These are phyloP conservation scores for Podotricha telesiphe DNA, from an alignment of 2,888 invertebrate genomes.

Conservation along the genomic window DNA sequence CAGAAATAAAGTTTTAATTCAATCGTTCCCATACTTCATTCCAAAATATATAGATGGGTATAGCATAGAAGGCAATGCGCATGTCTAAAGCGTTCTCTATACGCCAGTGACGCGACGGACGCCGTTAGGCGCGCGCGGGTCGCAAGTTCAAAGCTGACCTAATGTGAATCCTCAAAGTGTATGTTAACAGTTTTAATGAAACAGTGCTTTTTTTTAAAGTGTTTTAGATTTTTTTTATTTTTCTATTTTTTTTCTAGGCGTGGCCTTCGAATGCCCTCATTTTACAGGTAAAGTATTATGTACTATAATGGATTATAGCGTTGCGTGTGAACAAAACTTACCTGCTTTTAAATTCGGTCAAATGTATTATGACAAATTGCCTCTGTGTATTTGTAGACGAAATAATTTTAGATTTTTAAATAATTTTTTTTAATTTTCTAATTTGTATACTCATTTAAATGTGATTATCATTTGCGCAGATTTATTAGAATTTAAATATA, in stretches of 20 bases:
- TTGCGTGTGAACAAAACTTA: slow-evolving; percentile 62
- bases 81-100: slow-evolving; percentile 59
- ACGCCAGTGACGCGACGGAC: slow-evolving; percentile 62
- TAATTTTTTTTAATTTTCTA: background rate
- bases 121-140: slow-evolving; percentile 62
- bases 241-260: slow-evolving; percentile 47
- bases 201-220: slow-evolving; percentile 28
- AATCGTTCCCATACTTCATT: slow-evolving; percentile 55
- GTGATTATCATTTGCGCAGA: too few species aligned
- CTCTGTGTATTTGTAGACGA: background rate
- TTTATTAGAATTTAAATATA: too few species aligned
- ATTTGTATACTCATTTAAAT: too few species aligned
- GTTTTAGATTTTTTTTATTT: slow-evolving; percentile 49
- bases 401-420: background rate
- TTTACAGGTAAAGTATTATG: slow-evolving; percentile 58
- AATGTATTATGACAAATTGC: slow-evolving; percentile 24
- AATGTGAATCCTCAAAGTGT: slow-evolving; percentile 62
- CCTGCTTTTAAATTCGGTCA: slow-evolving; percentile 41
- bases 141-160: slow-evolving; percentile 43
- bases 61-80: slow-evolving; percentile 55
- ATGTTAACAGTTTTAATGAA: slow-evolving; percentile 25
- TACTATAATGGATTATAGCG: slow-evolving; percentile 60
- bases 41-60: slow-evolving; percentile 62
- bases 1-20: slow-evolving; percentile 44
- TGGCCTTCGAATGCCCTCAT: slow-evolving; percentile 25